Base-by-base conservation (phyloP, 2,797 vertebrate species). In the Xyrichtys novacula region DNA sequence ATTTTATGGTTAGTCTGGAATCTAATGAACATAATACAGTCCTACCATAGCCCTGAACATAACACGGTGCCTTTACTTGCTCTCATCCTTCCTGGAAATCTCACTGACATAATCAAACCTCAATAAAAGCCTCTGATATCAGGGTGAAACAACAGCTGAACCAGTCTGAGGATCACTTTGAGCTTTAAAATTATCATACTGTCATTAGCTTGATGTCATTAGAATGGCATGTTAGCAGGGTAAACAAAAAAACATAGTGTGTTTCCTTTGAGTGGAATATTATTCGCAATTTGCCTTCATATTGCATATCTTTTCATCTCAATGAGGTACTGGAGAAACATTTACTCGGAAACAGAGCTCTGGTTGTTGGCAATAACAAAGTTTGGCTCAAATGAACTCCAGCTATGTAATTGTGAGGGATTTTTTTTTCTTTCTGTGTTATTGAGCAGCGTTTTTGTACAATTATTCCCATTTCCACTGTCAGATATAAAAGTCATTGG, bases 391-490 rank as follows among this genome's bases (percentile, higher is more conserved):
- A 84, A 89, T 83, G 76, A 89, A 91, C 67, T 85, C 80, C 80
- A 76, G 72, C 84, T 84, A 86, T 79, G 80, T 88, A 88, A 89
- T 88, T 87, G 75, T 81, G 32, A 76, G 66, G 72, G 71, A 42
- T 83, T 82, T 85, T 72, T 80, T 85, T n/a, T n/a, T n/a, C n/a
- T n/a, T n/a, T n/a, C n/a, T 72, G 83, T 88, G 86, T 84, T 86
- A 85, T 55, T 69, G 84, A 88, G 84, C 83, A 85, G 85, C 75
- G 42, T 83, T 91, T 88, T 89, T 83, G 74, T 62, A 78, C 85
- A 90, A 91, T 91, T 91, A 91, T 90, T 89, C 83, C 81, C 82
- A 88, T 90, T 92, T 90, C 84, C 87, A 89, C 86, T 86, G 86
- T 88, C 88, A 89, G 82, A 88, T 82, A 83, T 76, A 82, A 81